Conservation (phyloP, 1,140 invertebrate genomes). For the Acromyrmex charruanus region DNA sequence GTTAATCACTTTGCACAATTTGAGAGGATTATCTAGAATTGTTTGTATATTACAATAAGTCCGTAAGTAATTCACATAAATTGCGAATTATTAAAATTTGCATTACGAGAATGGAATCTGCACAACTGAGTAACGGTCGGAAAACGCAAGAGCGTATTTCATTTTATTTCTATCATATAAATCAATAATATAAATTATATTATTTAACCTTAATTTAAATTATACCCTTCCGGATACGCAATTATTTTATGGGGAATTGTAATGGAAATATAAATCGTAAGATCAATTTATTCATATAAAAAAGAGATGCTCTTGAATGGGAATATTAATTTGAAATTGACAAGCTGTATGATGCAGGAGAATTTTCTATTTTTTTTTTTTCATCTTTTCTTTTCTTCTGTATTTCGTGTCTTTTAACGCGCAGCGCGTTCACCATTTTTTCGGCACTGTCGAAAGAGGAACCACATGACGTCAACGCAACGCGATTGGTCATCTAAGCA, state of each 20-base stretch:
- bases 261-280: slow-evolving; percentile 22
- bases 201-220: slow-evolving; percentile 52
- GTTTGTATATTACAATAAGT: slow-evolving; percentile 59
- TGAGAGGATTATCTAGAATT: slow-evolving; percentile 55
- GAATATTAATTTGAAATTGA: neutral
- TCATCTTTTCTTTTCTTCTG: neutral
- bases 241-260: slow-evolving; percentile 35
- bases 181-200: slow-evolving; percentile 54
- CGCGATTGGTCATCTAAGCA: slow-evolving; percentile 83
- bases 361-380: neutral
- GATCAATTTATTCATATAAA: slow-evolving; percentile 3
- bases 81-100: slow-evolving; percentile 60
- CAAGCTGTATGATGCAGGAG: too few relatives aligned
- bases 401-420: neutral
- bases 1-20: slow-evolving; percentile 53
- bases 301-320: neutral
- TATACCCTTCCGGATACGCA: slow-evolving; percentile 5
- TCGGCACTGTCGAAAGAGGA: slow-evolving; percentile 27
- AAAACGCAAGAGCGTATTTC: slow-evolving; percentile 47
- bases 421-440: slow-evolving; percentile 38
- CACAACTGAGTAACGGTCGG: slow-evolving; percentile 49
- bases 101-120: slow-evolving; percentile 39
- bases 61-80: slow-evolving; percentile 59
- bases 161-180: slow-evolving; percentile 41
- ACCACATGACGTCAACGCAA: slow-evolving; percentile 16